Percentiles rank a stretch among this genome's conserved stretches.
phyloP scores from a whole-genome alignment of 1,140 invertebrate species.

The Coptotermes formosanus region DNA sequence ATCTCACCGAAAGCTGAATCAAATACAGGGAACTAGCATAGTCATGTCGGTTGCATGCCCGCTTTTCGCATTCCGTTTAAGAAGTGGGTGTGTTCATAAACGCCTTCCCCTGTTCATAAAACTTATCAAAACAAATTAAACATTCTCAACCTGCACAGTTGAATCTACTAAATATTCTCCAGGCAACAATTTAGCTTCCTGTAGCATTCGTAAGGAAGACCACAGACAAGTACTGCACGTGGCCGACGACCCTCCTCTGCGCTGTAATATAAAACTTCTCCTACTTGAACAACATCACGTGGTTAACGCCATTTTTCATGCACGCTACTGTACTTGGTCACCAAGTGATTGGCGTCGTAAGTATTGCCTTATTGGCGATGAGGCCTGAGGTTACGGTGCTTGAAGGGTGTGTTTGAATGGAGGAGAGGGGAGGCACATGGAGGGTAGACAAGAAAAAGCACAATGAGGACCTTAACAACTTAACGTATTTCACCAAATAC shows the following conservation, averaged over 20 bases:
- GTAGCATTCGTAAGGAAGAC: background rate
- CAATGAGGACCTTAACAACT: too few species aligned
- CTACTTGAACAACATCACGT: too few species aligned
- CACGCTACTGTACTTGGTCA: too few species aligned
- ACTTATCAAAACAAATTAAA: conserved; percentile 1
- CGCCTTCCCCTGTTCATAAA: background rate
- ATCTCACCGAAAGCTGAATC: background rate
- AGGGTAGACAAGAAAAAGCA: too few species aligned
- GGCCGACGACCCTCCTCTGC: background rate
- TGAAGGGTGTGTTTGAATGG: too few species aligned
- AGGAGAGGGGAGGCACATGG: too few species aligned
- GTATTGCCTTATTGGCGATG: too few species aligned
- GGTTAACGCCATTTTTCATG: too few species aligned
- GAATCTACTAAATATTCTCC: background rate
- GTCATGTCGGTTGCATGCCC: background rate
- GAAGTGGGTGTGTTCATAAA: background rate
- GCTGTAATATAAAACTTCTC: too few species aligned
- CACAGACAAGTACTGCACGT: background rate
- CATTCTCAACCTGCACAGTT: background rate
- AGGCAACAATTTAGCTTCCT: background rate
- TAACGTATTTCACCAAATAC: too few species aligned
- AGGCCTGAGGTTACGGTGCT: too few species aligned
- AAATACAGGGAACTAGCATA: background rate
- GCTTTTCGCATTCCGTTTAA: background rate
- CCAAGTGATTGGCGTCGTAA: too few species aligned